Percentiles rank a stretch among this genome's conserved stretches.
Conservation (phyloP, 2,113 vertebrate species). For the Nothoprocta perdicaria region DNA sequence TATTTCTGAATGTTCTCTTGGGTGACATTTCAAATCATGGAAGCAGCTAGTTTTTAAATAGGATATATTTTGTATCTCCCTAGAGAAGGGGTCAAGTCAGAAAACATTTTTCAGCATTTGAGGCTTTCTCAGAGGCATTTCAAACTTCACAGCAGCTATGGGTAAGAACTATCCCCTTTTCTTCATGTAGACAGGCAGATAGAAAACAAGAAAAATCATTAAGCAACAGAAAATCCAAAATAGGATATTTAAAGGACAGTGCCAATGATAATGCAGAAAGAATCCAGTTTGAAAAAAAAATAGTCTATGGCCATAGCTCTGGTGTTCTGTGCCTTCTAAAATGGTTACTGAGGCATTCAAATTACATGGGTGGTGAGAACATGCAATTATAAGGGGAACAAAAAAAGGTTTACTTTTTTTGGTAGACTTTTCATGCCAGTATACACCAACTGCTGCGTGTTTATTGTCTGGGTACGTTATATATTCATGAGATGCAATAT, state of each 20-base stretch:
- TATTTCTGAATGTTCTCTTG: background rate
- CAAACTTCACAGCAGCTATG: background rate
- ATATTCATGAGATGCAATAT: slow-evolving; percentile 28
- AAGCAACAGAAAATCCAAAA: background rate
- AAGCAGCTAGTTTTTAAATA: background rate
- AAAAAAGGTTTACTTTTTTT: background rate
- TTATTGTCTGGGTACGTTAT: slow-evolving; percentile 25
- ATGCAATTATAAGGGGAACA: background rate
- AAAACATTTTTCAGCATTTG: background rate
- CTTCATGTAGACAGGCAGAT: background rate
- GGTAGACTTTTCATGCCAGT: background rate
- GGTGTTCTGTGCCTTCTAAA: background rate
- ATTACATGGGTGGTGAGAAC: background rate
- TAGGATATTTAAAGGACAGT: background rate
- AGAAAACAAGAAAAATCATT: background rate
- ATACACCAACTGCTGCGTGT: background rate
- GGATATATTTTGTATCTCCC: background rate
- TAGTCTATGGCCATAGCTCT: background rate
- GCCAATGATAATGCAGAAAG: background rate
- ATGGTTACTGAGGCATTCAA: background rate
- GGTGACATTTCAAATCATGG: background rate
- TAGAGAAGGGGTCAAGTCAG: background rate
- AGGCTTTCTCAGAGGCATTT: too few relatives aligned
- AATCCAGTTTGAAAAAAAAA: background rate
- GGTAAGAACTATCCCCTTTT: background rate